phyloP scores from a whole-genome alignment of 2,113 vertebrate genomes.

The Microcebus griseorufus region DNA sequence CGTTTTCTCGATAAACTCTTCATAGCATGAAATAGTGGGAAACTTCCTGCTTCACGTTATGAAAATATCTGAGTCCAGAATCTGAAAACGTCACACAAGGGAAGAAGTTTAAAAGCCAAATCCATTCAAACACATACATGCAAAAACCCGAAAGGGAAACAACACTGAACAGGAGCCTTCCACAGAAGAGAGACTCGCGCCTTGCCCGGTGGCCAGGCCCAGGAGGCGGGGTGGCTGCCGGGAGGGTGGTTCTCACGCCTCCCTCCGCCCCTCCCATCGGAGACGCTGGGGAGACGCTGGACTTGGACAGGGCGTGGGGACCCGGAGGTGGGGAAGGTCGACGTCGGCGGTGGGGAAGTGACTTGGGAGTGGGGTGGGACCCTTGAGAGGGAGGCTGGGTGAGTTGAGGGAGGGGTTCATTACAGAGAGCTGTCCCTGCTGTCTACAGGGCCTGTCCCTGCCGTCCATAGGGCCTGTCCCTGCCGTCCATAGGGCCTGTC shows the following conservation, averaged over 20 bases:
- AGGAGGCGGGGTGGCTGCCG: too few species aligned
- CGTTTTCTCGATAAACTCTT: background rate
- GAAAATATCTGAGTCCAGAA: background rate
- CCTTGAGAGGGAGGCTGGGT: too few species aligned
- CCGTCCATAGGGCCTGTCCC: too few species aligned
- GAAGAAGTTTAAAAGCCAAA: background rate
- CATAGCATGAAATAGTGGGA: background rate
- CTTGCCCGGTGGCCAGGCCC: accelerated
- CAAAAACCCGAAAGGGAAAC: background rate
- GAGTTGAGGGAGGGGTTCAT: background rate
- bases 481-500: too few species aligned
- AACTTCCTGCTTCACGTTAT: background rate
- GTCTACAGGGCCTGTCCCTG: too few species aligned
- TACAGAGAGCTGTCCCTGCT: background rate
- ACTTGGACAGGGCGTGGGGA: too few species aligned
- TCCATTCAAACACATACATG: background rate
- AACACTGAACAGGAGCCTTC: too few species aligned
- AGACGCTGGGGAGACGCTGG: background rate
- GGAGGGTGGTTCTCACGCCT: too few species aligned
- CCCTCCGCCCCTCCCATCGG: background rate
- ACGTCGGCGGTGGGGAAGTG: too few species aligned
- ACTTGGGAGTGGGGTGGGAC: too few species aligned
- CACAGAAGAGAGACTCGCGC: too few species aligned
- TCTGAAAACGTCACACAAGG: background rate
- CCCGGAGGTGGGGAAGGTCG: too few species aligned